A percentile compares a stretch with the other conserved stretches of the same genome.
Evolutionary conservation across 92 coral and sea anemone species (phyloP).

Genomic region (Porites rus): DNA sequence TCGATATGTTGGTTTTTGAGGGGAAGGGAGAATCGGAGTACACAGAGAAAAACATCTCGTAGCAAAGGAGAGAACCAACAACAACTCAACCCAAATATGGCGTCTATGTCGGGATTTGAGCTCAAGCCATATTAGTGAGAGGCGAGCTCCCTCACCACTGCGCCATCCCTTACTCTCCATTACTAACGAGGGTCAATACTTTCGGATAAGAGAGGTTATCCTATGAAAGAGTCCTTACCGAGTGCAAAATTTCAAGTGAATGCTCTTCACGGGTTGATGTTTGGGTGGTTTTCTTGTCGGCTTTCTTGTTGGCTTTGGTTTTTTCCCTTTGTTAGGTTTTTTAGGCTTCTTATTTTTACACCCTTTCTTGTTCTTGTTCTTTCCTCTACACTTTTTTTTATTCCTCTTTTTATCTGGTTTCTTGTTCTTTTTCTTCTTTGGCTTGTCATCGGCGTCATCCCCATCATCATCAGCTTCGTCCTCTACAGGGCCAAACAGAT

Average conservation of each 20-base stretch:
- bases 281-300: slow-evolving; percentile 36
- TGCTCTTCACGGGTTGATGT: slow-evolving; percentile 46
- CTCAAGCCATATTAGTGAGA: too few relatives aligned
- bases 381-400: slow-evolving; percentile 6
- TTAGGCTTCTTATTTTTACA: not conserved
- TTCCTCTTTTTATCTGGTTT: not conserved
- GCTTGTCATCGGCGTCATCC: not conserved
- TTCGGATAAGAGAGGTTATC: not conserved
- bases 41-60: too few relatives aligned
- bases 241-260: slow-evolving; percentile 60
- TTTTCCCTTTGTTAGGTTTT: not conserved
- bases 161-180: too few relatives aligned
- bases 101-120: too few relatives aligned
- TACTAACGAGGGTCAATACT: too few relatives aligned
- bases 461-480: slow-evolving; percentile 3
- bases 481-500: slow-evolving; percentile 55
- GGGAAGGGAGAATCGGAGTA: too few relatives aligned
- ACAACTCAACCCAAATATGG: too few relatives aligned
- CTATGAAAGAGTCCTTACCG: slow-evolving; percentile 35
- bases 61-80: too few relatives aligned
- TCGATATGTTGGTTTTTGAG: too few relatives aligned
- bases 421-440: not conserved
- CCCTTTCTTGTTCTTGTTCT: not conserved
- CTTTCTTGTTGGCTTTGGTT: not conserved
- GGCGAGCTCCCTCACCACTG: too few relatives aligned